Percentiles rank a stretch among this genome's conserved stretches.
Conservation (phyloP, 2,113 vertebrate genomes). For the Psammodynastes pulverulentus region DNA sequence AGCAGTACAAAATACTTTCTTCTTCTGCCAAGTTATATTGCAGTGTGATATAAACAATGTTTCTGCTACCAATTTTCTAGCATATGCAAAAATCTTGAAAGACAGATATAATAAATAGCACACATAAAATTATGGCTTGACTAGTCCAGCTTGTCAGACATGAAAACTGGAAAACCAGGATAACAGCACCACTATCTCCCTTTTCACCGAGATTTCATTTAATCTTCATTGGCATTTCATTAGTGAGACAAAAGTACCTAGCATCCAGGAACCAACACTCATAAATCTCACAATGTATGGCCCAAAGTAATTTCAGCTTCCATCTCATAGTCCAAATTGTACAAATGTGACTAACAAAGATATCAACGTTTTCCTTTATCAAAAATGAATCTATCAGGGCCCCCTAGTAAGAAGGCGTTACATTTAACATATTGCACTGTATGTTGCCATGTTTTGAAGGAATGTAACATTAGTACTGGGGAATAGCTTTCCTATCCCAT, state of each 20-base stretch:
- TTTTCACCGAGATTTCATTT: neutral
- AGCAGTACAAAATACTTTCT: neutral
- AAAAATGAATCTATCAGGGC: neutral
- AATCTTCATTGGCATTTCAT: neutral
- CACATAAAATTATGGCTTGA: neutral
- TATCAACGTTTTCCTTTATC: neutral
- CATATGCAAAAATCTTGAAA: neutral
- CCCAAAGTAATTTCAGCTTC: neutral
- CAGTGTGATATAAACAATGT: neutral
- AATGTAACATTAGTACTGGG: neutral
- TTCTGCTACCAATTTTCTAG: neutral
- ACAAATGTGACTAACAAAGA: neutral
- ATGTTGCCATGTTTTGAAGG: neutral
- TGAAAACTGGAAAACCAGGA: neutral
- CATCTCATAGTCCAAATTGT: neutral
- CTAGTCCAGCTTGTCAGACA: neutral
- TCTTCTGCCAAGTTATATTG: neutral
- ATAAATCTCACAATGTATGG: neutral
- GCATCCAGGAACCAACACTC: neutral
- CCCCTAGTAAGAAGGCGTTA: neutral
- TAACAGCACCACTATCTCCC: neutral
- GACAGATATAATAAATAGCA: neutral
- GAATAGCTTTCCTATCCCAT: neutral
- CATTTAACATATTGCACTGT: neutral
- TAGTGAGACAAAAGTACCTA: neutral